phyloP scores from a whole-genome alignment of 2,888 invertebrate species.

The Hydropsyche betteni region DNA sequence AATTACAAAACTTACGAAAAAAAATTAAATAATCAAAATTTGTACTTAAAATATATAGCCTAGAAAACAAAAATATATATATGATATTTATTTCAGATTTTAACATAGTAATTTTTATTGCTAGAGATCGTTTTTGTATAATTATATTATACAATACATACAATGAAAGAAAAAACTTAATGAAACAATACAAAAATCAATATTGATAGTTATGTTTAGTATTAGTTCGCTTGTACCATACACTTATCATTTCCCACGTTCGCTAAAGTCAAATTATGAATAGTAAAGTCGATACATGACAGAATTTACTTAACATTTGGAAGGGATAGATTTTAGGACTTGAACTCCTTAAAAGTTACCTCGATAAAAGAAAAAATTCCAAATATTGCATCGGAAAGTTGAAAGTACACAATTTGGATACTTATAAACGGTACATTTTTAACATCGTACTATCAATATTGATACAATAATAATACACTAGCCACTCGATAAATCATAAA shows the following conservation, averaged over 20 bases:
- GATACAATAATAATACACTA: too few relatives aligned
- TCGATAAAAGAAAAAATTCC: too few relatives aligned
- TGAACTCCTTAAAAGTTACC: too few relatives aligned
- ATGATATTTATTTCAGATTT: slow-evolving; percentile 35
- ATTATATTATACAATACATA: slow-evolving; percentile 27
- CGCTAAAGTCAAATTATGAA: too few relatives aligned
- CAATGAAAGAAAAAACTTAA: slow-evolving; percentile 11
- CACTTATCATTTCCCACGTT: too few relatives aligned
- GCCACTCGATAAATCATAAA: background rate
- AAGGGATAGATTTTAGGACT: too few relatives aligned
- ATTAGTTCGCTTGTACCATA: too few relatives aligned
- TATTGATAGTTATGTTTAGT: background rate
- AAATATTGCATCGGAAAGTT: background rate
- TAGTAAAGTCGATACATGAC: too few relatives aligned
- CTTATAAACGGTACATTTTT: background rate
- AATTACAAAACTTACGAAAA: slow-evolving; percentile 44
- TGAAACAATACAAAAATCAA: background rate
- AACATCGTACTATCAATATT: too few relatives aligned
- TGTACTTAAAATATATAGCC: slow-evolving; percentile 50
- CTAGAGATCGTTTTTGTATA: slow-evolving; percentile 43
- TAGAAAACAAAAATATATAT: slow-evolving; percentile 36
- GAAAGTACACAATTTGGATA: background rate
- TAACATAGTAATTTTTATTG: slow-evolving; percentile 45
- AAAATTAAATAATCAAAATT: slow-evolving; percentile 50
- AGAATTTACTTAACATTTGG: too few relatives aligned